Evolutionary conservation across 2,888 invertebrate species (phyloP).

Genomic region (Pegoplata infirma): DNA sequence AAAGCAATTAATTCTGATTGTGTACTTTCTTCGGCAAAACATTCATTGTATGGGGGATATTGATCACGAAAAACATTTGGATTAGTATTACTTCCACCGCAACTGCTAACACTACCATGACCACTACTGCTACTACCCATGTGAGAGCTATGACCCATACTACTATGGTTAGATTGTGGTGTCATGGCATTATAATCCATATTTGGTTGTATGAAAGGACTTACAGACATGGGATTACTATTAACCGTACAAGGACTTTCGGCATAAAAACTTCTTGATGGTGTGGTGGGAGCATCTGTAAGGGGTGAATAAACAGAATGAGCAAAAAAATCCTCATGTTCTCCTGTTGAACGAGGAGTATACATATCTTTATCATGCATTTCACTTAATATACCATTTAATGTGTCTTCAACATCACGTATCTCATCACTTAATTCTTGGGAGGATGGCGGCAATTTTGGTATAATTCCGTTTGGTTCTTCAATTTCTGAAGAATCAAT

Average conservation of each 20-base stretch:
- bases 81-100: conserved; percentile 1
- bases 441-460: conserved; percentile 20
- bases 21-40: conserved; percentile 67
- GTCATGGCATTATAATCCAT: conserved; percentile 62
- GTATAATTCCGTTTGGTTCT: conserved; percentile 25
- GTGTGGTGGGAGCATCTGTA: conserved; percentile 63
- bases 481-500: conserved; percentile 64
- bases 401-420: conserved; percentile 72
- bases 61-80: conserved; percentile 39
- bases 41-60: conserved; percentile 56
- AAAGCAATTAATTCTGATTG: conserved; percentile 72
- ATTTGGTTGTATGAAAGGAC: conserved; percentile 62
- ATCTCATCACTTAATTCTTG: conserved; percentile 67
- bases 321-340: conserved; percentile 70
- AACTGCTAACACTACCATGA: no score
- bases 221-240: conserved; percentile 61
- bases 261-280: conserved; percentile 60
- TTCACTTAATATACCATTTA: conserved; percentile 73
- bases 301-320: conserved; percentile 72
- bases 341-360: conserved; percentile 67
- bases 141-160: conserved; percentile 38
- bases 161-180: conserved; percentile 56
- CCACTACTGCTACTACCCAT: not conserved
- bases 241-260: conserved; percentile 59
- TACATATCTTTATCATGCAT: conserved; percentile 75